Conservation (phyloP, 2,888 invertebrate species). For the Stenotaenia linearis region DNA sequence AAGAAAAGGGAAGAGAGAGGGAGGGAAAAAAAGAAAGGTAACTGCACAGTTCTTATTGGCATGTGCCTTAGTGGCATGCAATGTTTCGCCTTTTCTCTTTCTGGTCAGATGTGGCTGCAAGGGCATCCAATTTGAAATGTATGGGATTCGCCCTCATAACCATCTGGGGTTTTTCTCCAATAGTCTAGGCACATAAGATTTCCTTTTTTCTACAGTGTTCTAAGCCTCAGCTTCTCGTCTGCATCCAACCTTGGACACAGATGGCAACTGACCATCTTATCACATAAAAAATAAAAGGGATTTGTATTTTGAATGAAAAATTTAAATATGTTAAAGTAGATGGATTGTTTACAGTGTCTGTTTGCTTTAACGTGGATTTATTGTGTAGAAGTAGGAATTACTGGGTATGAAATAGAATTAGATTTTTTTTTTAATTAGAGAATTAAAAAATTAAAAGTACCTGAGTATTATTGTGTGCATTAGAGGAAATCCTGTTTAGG, state of each 20-base stretch:
- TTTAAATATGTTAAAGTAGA: background rate
- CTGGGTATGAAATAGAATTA: too few species aligned
- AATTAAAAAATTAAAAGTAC: too few species aligned
- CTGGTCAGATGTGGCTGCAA: background rate
- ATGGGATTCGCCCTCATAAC: constrained; percentile 9
- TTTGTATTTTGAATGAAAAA: background rate
- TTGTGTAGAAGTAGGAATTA: too few species aligned
- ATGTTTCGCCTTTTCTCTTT: constrained; percentile 2
- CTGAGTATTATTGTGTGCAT: too few species aligned
- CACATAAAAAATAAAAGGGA: background rate
- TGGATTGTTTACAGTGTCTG: background rate
- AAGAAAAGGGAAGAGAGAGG: background rate
- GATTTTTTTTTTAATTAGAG: too few species aligned
- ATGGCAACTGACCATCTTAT: constrained; percentile 4
- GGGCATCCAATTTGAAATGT: constrained; percentile 4
- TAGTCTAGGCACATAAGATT: background rate
- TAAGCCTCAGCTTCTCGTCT: background rate
- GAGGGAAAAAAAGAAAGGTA: background rate
- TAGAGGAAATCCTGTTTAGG: too few species aligned
- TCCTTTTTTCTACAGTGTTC: background rate
- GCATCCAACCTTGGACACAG: background rate
- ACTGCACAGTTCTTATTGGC: background rate
- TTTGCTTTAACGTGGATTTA: too few species aligned
- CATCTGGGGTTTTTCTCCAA: background rate
- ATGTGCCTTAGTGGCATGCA: constrained; percentile 4